phyloP scores from a whole-genome alignment of 2,797 vertebrate genomes.

The Lemur catta region DNA sequence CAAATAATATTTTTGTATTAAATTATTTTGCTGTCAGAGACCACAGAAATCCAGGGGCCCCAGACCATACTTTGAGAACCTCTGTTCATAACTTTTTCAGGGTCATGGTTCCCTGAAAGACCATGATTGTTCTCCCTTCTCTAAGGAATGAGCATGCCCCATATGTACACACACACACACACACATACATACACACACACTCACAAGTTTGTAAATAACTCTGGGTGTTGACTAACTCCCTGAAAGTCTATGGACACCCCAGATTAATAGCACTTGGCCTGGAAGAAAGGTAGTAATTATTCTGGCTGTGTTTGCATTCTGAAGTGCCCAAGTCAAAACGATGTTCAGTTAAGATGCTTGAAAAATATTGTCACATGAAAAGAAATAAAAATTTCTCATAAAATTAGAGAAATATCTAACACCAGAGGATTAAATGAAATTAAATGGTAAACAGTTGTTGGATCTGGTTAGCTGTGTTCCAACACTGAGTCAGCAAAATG shows the following conservation, averaged over 20 bases:
- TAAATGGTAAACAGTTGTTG: neutral
- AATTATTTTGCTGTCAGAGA: neutral
- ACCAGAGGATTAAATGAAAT: neutral
- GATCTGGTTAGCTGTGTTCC: neutral
- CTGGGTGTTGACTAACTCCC: neutral
- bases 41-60: neutral
- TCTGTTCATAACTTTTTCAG: neutral
- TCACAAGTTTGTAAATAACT: neutral
- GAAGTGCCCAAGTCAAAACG: neutral
- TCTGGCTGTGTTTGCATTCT: neutral
- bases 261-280: neutral
- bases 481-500: neutral
- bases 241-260: neutral
- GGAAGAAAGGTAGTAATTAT: neutral
- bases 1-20: neutral
- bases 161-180: neutral
- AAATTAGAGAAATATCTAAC: slow-evolving; percentile 32
- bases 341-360: neutral
- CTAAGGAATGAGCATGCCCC: neutral
- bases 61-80: neutral
- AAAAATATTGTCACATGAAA: neutral
- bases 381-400: neutral
- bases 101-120: neutral
- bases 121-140: neutral
- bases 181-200: neutral